Evolutionary conservation across 2,113 vertebrate genomes (phyloP).

Genomic region (Heterotilapia buettikoferi): DNA sequence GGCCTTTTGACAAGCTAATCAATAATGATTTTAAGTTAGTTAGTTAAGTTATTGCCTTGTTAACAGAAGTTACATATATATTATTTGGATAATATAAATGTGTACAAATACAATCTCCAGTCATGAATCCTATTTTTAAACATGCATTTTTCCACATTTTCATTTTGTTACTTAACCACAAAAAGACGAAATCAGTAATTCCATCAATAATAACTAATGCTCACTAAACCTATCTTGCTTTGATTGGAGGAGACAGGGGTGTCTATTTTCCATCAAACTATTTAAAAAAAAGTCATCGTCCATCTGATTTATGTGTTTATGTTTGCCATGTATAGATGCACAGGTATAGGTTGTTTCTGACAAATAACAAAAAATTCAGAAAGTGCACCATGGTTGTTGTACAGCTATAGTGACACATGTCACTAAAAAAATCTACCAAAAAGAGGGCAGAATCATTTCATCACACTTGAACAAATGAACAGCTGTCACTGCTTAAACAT

Average conservation of each 20-base stretch:
- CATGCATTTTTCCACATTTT: background rate
- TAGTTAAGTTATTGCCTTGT: background rate
- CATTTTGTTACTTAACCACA: rapidly evolving
- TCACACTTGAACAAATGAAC: background rate
- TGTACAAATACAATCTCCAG: background rate
- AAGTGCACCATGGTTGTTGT: background rate
- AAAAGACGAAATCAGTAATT: background rate
- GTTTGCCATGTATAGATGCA: background rate
- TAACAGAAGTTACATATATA: background rate
- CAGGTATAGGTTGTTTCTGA: background rate
- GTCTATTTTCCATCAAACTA: background rate
- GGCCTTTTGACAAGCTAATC: background rate
- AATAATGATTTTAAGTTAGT: background rate
- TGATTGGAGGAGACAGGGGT: background rate
- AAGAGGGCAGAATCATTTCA: background rate
- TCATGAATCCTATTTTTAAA: background rate
- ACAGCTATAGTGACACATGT: background rate
- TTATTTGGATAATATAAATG: background rate
- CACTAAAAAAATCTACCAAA: background rate
- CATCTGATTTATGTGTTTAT: background rate
- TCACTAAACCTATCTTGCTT: background rate
- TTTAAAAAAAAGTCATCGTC: background rate
- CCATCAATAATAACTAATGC: background rate
- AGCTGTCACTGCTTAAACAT: background rate
- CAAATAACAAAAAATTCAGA: background rate